Evolutionary conservation across 2,797 vertebrate species (phyloP), one percentile per base, ranked within the genome.

Genomic region (Microcaecilia unicolor): DNA sequence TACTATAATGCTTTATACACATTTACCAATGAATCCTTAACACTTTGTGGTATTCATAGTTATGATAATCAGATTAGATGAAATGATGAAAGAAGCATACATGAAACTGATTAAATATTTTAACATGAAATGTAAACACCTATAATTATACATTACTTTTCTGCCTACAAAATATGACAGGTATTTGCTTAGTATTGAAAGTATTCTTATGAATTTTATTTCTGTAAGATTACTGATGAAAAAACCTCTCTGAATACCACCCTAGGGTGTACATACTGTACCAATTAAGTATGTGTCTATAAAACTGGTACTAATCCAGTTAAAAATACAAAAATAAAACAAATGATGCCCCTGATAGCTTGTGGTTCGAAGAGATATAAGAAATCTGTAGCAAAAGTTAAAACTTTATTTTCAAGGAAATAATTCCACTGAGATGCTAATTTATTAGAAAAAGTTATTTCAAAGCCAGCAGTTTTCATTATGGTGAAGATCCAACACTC

Each of bases 281-380:
- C 57, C 48, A 41, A 62, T n/a, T n/a, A n/a, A n/a, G n/a, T n/a
- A n/a, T 66, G 64, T 22, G 44, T 62, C 71, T 65, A 72, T 53
- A 69, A 82, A 80, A 70, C 64, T 57, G 36, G 61, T 67, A 69
- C 74, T 70, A 78, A 72, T 88, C 82, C 86, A 89, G 84, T 88
- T 88, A 73, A 79, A 81, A 77, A 58, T 70, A 78, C 73, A 76
- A 76, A 76, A 72, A 44, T 57, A 68, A 72, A 56, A 68, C 29
- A 58, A 74, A 61, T 75, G 79, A 80, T 82, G 76, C 68, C 71
- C n/a, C n/a, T 70, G 64, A 78, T 73, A 72, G 78, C 73, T 81
- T n/a, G 74, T 73, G 57, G 70, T 66, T 69, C 55, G 83, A 83
- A 77, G 83, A 86, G 81, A 58, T 61, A 74, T 68, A 64, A 67